phyloP scores from a whole-genome alignment of 1,140 invertebrate genomes.

The Ceratoteleas bidentatus region DNA sequence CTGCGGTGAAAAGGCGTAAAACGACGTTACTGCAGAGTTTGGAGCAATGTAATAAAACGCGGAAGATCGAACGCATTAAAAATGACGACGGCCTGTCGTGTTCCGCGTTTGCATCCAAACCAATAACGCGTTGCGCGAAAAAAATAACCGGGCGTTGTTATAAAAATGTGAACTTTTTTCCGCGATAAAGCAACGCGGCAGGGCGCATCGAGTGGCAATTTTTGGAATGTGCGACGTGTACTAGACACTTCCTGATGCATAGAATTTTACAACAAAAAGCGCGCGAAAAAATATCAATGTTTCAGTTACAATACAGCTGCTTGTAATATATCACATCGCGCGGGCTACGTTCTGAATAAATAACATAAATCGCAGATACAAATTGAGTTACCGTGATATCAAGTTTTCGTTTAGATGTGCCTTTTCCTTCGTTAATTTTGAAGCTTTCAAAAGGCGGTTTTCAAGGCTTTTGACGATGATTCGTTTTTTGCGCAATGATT shows the following conservation, averaged over 20 bases:
- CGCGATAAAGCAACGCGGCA: slow-evolving; percentile 25
- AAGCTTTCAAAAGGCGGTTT: neutral
- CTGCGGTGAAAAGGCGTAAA: too few relatives aligned
- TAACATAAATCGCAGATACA: slow-evolving; percentile 45
- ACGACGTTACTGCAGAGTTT: too few relatives aligned
- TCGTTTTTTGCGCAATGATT: too few relatives aligned
- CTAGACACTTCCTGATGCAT: slow-evolving; percentile 60
- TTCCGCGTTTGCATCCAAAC: slow-evolving; percentile 6
- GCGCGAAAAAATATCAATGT: slow-evolving; percentile 46
- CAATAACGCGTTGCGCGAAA: slow-evolving; percentile 1
- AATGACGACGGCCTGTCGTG: slow-evolving; percentile 30
- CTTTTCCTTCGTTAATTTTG: slow-evolving; percentile 25
- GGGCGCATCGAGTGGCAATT: slow-evolving; percentile 47
- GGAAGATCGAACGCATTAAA: slow-evolving; percentile 41
- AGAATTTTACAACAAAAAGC: slow-evolving; percentile 55
- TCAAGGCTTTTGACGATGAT: too few relatives aligned
- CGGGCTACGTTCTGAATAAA: slow-evolving; percentile 42
- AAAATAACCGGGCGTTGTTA: slow-evolving; percentile 26
- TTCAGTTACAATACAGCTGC: slow-evolving; percentile 56
- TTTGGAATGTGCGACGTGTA: slow-evolving; percentile 40
- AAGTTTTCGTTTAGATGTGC: slow-evolving; percentile 31
- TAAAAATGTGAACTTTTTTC: slow-evolving; percentile 48
- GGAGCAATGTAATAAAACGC: slow-evolving; percentile 15
- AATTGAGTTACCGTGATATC: slow-evolving; percentile 46
- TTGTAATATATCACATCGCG: slow-evolving; percentile 38